Percentiles rank a stretch among this genome's conserved stretches.
Conservation (phyloP, 2,888 invertebrate genomes). For the Prenolepis imparis region DNA sequence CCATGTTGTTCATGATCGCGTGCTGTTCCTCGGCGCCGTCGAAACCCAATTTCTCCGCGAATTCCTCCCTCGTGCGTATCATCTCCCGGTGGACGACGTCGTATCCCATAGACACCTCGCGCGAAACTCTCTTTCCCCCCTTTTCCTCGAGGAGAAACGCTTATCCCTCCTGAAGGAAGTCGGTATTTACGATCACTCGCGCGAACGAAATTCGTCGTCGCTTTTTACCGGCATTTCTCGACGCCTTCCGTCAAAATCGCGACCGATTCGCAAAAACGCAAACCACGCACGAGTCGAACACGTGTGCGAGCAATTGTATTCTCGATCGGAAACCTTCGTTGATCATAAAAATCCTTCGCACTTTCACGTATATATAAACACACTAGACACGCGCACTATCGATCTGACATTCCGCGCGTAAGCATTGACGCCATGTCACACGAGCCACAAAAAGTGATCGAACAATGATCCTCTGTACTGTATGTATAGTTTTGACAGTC, state of each 20-base stretch:
- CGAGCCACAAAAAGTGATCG: not conserved
- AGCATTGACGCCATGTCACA: constrained; percentile 52
- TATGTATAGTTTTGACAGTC: not conserved
- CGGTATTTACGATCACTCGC: not conserved
- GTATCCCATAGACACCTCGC: constrained; percentile 71
- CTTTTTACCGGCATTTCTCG: not conserved
- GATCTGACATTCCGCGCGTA: constrained; percentile 69
- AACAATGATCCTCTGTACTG: not conserved
- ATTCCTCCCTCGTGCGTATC: constrained; percentile 72
- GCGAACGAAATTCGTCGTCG: not conserved
- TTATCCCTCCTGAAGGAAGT: not conserved
- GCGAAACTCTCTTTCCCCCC: not conserved
- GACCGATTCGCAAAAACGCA: not conserved
- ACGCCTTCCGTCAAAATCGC: not conserved
- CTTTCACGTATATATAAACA: not conserved
- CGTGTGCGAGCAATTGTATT: constrained; percentile 48
- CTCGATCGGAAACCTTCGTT: not conserved
- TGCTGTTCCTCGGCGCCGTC: constrained; percentile 81
- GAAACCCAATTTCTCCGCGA: constrained; percentile 80
- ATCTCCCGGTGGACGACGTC: constrained; percentile 72
- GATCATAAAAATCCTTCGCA: not conserved
- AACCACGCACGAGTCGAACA: constrained; percentile 14
- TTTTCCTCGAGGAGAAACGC: not conserved
- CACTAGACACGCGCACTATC: constrained; percentile 61
- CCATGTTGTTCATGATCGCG: constrained; percentile 84